phyloP scores from a whole-genome alignment of 2,888 invertebrate species.

The Drosophila mettleri region DNA sequence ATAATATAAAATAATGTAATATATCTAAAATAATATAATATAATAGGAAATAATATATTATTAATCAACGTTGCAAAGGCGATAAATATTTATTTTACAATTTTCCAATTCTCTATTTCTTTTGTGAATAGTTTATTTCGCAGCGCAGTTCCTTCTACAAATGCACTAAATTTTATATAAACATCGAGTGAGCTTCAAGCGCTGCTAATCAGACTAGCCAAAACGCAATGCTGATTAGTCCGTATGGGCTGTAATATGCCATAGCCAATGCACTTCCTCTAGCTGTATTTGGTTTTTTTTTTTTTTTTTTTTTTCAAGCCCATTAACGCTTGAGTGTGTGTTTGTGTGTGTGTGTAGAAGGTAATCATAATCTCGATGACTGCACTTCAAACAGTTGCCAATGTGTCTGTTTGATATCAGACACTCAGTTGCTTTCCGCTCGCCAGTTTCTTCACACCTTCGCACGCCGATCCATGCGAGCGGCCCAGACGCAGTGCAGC shows the following conservation, averaged over 20 bases:
- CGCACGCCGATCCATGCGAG: neutral
- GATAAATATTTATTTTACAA: too few species aligned
- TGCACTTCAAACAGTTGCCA: slow-evolving; percentile 82
- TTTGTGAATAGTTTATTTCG: too few species aligned
- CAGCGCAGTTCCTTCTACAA: too few species aligned
- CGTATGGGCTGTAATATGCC: neutral
- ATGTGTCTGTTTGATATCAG: slow-evolving; percentile 82
- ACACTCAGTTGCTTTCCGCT: slow-evolving; percentile 61
- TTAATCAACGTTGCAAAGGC: too few species aligned
- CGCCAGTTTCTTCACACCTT: slow-evolving; percentile 67
- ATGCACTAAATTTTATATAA: too few species aligned
- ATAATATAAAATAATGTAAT: too few species aligned
- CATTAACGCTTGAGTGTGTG: slow-evolving; percentile 23
- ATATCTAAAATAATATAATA: too few species aligned
- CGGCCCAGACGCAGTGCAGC: slow-evolving; percentile 50
- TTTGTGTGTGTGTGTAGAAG: slow-evolving; percentile 13
- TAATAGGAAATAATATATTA: too few species aligned
- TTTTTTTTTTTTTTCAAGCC: slow-evolving; percentile 3
- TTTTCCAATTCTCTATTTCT: too few species aligned
- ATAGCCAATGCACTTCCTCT: slow-evolving; percentile 36
- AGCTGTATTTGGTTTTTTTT: slow-evolving; percentile 10
- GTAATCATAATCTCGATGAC: slow-evolving; percentile 67
- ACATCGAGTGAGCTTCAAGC: too few species aligned
- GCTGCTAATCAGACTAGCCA: neutral
- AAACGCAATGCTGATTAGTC: too few species aligned